Evolutionary conservation across 2,113 vertebrate genomes (phyloP), one percentile per base, ranked within the genome.

Genomic region (Okapia johnstoni): DNA sequence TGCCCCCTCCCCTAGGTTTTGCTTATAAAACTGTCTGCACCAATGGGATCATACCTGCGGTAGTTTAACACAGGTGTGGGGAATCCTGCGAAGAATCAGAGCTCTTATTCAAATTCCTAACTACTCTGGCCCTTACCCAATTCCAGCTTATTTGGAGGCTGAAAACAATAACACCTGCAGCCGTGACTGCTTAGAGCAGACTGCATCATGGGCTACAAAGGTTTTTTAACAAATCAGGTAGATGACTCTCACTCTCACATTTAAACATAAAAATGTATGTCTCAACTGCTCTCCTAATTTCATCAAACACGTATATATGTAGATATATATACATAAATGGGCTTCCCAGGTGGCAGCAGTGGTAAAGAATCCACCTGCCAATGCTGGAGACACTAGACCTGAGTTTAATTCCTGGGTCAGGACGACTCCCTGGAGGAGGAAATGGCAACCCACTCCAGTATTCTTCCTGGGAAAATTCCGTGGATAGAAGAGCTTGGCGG

Each of bases 71-170:
- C 36, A 96, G 66, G 55, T 55, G 46, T 94, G 40, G 54, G 30
- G 57, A 50, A 50, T 36, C 58, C 63, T 26, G 15, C 2, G 36
- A 60, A 92, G 80, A 84, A 55, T 60, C 8, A 60, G 55, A 73
- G 5, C 77, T 83, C 57, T 79, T 40, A 80, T n/a, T 96, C 76
- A 70, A 70, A 36, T 86, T 92, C 90, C 26, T n/a, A 33, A 60
- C 14, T 91, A 15, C 33, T 26, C 63, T 28, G 19, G 13, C 46
- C 10, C 4, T 40, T n/a, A 48, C 28, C 54, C 61, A 93, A 60
- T 33, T 46, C 58, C 80, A n/a, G 87, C 36, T 73, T 30, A 17
- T 28, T 50, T 11, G 17, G 63, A 73, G 61, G 50, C 89, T 85
- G 52, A 86, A 86, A 96, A 92, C 26, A 46, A 63, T 26, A 57